Evolutionary conservation across 2,888 invertebrate species (phyloP).

Genomic region (Monopis laevigella): DNA sequence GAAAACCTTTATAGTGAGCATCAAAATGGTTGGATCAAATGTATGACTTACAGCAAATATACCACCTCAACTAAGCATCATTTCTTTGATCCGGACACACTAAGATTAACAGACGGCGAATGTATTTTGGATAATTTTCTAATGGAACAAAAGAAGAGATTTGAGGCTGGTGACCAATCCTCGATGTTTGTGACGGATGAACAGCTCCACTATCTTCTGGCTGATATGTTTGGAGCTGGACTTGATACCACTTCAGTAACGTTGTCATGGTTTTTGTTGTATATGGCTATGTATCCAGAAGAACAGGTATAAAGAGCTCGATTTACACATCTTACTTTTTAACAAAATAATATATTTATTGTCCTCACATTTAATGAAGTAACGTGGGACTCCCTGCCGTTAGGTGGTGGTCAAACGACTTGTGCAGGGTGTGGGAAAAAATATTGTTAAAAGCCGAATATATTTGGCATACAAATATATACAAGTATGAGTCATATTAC

Average conservation of each 20-base stretch:
- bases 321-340: background rate
- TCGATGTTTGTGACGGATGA: constrained; percentile 68
- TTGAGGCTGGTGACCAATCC: constrained; percentile 40
- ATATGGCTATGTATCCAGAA: constrained; percentile 74
- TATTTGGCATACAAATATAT: too few relatives aligned
- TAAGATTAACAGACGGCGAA: constrained; percentile 47
- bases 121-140: constrained; percentile 74
- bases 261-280: constrained; percentile 82
- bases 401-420: too few relatives aligned
- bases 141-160: constrained; percentile 65
- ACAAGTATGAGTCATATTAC: too few relatives aligned
- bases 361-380: too few relatives aligned
- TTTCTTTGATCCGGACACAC: constrained; percentile 46
- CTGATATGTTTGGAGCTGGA: constrained; percentile 88
- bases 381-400: too few relatives aligned
- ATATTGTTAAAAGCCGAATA: too few relatives aligned
- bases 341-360: too few relatives aligned
- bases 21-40: constrained; percentile 48
- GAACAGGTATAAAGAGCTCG: constrained; percentile 75
- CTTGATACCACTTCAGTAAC: constrained; percentile 85
- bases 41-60: constrained; percentile 50
- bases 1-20: constrained; percentile 38
- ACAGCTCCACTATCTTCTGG: constrained; percentile 78
- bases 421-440: too few relatives aligned
- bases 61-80: constrained; percentile 37